A percentile compares a stretch with the other conserved stretches of the same genome.
These are phyloP conservation scores for Ceratoteleas bidentatus DNA, from an alignment of 1,140 invertebrate genomes.

Conservation along the genomic window DNA sequence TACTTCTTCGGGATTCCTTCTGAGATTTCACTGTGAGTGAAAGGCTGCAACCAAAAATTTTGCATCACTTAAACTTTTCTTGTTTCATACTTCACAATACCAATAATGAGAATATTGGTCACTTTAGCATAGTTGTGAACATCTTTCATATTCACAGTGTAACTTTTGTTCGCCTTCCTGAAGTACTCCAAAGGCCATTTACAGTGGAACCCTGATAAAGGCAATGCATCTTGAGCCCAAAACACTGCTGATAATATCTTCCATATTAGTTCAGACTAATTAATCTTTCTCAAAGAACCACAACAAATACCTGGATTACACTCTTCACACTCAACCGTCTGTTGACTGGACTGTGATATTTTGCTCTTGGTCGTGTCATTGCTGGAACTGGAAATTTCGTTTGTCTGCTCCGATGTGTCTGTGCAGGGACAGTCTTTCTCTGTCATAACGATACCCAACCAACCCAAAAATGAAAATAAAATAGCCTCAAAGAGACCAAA, in stretches of 20 bases:
- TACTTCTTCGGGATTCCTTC: slow-evolving; percentile 70
- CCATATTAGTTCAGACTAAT: neutral
- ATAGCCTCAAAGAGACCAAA: neutral
- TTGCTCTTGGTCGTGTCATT: slow-evolving; percentile 4
- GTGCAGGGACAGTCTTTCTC: slow-evolving; percentile 26
- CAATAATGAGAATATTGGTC: neutral
- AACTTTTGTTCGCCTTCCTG: slow-evolving; percentile 29
- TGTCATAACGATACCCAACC: neutral
- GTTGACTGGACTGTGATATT: neutral
- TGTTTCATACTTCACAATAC: neutral
- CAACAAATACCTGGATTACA: slow-evolving; percentile 1
- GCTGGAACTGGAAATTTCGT: slow-evolving; percentile 20
- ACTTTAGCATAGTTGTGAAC: slow-evolving; percentile 36
- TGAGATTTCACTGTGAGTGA: slow-evolving; percentile 57
- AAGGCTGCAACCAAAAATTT: slow-evolving; percentile 50
- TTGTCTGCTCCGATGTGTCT: slow-evolving; percentile 16
- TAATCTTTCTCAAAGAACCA: neutral
- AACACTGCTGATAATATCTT: neutral
- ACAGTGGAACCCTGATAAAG: slow-evolving; percentile 12
- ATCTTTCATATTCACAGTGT: slow-evolving; percentile 26
- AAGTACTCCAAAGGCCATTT: slow-evolving; percentile 47
- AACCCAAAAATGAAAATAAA: slow-evolving; percentile 3
- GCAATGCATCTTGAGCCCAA: neutral
- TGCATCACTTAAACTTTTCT: neutral
- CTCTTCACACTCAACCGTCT: neutral